Evolutionary conservation across 2,888 invertebrate genomes (phyloP), one percentile per base, ranked within the genome.

Genomic region (Anoncus sp.): DNA sequence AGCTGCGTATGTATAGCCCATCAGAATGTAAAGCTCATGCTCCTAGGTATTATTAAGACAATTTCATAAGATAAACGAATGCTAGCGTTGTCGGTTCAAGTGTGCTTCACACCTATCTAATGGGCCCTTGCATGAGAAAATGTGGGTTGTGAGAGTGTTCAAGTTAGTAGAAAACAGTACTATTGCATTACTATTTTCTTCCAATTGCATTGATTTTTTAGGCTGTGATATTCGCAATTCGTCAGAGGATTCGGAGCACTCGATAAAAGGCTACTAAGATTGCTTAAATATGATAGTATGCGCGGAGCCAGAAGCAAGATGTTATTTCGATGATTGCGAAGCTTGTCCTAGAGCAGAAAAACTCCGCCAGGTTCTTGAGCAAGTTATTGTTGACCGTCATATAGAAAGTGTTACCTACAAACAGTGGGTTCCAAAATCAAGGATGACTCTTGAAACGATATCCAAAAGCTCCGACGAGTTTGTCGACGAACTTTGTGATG

Each of bases 401-500:
- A 75, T 81, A 18, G 71, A 73, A 38, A 57, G 45, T 9, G 45
- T 81, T 12, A 53, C n/a, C 0, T 77, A 79, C 53, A 72, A 74
- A 10, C 63, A 73, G 45, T 75, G 75, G 77, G 59, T 79, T 18
- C 16, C 66, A 12, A 66, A 45, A 47, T 73, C 75, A 20, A 40
- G 66, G 14, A 43, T 49, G 16, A 75, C 51, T 45, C 62, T 69
- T 14, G 53, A 72, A 63, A 60, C 66, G 35, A 20, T 60, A 16
- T 47, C 18, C 1, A 14, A 72, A 16, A 35, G 51, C 43, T 5
- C 70, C n/a, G 22, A 40, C 10, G 76, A 81, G 1, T 76, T 78
- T 47, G 62, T 80, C 20, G 35, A 72, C 6, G 45, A 66, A 16
- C 57, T 78, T 71, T 78, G 76, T 20, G 63, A 69, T 35, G 55